phyloP scores from a whole-genome alignment of 2,888 invertebrate genomes.

The Stenichneumon culpator region DNA sequence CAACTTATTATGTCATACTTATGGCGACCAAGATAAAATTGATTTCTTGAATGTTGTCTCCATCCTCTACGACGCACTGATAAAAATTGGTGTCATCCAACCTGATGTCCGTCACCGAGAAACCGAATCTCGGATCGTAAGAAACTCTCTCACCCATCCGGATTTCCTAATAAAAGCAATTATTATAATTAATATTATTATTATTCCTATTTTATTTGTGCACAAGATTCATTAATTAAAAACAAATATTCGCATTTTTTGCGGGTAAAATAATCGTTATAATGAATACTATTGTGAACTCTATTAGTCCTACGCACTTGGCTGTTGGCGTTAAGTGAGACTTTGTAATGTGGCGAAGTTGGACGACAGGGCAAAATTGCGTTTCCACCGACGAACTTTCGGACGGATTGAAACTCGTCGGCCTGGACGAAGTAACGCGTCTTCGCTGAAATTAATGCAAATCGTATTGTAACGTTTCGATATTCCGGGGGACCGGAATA shows the following conservation, averaged over 20 bases:
- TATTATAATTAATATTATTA: background rate
- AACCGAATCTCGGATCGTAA: no score
- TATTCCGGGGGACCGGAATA: no score
- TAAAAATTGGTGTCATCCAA: no score
- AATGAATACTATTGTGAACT: background rate
- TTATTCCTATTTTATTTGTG: background rate
- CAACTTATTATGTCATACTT: no score
- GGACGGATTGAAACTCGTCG: constrained; percentile 63
- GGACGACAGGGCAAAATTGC: constrained; percentile 88
- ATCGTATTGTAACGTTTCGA: background rate
- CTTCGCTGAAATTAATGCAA: constrained; percentile 84
- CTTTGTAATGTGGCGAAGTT: constrained; percentile 87
- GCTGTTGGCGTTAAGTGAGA: constrained; percentile 76
- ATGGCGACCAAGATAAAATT: no score
- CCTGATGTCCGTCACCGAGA: no score
- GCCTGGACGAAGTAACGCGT: constrained; percentile 84
- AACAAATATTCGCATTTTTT: background rate
- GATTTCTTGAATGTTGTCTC: no score
- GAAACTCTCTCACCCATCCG: constrained; percentile 73
- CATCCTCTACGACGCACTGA: no score
- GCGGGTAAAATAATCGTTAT: background rate
- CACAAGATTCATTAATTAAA: background rate
- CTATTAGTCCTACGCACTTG: constrained; percentile 37
- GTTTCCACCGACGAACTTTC: constrained; percentile 81
- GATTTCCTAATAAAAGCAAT: constrained; percentile 67